A percentile compares a stretch with the other conserved stretches of the same genome.
phyloP scores from a whole-genome alignment of 2,113 vertebrate genomes.

The Propithecus coquereli region DNA sequence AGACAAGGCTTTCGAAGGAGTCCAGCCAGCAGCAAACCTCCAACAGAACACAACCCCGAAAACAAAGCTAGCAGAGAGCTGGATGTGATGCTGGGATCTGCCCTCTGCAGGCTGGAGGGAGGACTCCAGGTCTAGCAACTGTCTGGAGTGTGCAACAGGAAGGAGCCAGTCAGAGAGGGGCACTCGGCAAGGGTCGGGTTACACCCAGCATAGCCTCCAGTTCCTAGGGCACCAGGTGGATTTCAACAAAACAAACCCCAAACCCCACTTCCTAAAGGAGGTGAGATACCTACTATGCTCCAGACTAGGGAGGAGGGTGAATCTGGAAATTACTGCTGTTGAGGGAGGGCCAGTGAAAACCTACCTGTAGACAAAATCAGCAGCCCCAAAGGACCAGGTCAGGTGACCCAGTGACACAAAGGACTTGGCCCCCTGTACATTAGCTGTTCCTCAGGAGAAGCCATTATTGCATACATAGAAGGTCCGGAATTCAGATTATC shows the following conservation, averaged over 20 bases:
- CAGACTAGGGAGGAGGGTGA: neutral
- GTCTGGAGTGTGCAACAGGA: neutral
- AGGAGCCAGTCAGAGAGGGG: neutral
- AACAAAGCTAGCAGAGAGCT: neutral
- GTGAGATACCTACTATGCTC: neutral
- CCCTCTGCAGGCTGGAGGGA: neutral
- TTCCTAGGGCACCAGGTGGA: neutral
- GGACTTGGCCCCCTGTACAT: neutral
- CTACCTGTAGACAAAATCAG: neutral
- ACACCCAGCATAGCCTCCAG: neutral
- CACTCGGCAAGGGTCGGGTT: neutral
- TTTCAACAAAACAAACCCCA: slow-evolving; percentile 27
- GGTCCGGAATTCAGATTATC: neutral
- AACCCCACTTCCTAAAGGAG: neutral
- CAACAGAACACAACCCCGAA: neutral
- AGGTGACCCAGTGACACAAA: neutral
- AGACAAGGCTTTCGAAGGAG: neutral
- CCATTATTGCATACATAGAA: neutral
- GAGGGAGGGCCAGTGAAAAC: neutral
- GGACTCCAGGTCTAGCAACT: neutral
- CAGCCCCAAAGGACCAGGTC: neutral
- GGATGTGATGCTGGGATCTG: neutral
- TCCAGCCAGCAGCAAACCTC: neutral
- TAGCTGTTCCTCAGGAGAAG: neutral
- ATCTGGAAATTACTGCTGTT: neutral